These are phyloP conservation scores for Girardinichthys multiradiatus DNA, from an alignment of 2,113 vertebrate genomes.

Conservation along the genomic window DNA sequence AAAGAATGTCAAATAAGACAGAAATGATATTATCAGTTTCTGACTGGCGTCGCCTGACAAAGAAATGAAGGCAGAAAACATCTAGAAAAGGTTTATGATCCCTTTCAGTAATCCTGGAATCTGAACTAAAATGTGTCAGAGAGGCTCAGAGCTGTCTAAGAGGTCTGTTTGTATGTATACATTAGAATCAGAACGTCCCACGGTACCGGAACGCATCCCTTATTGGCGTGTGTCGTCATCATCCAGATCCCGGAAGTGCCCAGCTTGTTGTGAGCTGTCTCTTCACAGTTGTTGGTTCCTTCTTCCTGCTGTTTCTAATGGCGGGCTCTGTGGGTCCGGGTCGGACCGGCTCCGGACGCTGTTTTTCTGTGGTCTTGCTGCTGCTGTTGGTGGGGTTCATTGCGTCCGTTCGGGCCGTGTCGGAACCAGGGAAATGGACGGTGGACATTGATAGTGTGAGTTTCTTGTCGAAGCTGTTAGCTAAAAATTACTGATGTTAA, in stretches of 20 bases:
- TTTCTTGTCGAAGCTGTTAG: conserved; percentile 5
- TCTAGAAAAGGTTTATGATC: no score
- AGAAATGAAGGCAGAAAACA: no score
- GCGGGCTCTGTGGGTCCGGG: conserved; percentile 22
- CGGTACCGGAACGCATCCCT: conserved; percentile 12
- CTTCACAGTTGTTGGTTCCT: neutral
- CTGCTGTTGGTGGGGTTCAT: conserved; percentile 25
- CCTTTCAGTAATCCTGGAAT: no score
- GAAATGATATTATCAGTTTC: neutral
- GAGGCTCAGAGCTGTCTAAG: no score
- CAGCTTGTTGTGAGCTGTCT: conserved; percentile 52
- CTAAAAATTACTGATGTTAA: neutral
- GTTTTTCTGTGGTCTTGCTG: conserved; percentile 29
- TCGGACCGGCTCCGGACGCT: neutral
- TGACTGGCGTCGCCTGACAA: no score
- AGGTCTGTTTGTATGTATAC: no score
- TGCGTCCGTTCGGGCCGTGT: conserved; percentile 41
- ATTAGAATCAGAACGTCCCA: neutral
- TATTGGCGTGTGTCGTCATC: neutral
- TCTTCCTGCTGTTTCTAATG: conserved; percentile 50
- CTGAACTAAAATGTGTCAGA: no score
- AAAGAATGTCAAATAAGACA: neutral
- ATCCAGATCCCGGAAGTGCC: conserved; percentile 45
- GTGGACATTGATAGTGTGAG: conserved; percentile 70
- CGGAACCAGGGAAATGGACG: conserved; percentile 79